These are phyloP conservation scores for Pardosa pseudoannulata DNA, from an alignment of 2,888 invertebrate genomes.

Conservation along the genomic window DNA sequence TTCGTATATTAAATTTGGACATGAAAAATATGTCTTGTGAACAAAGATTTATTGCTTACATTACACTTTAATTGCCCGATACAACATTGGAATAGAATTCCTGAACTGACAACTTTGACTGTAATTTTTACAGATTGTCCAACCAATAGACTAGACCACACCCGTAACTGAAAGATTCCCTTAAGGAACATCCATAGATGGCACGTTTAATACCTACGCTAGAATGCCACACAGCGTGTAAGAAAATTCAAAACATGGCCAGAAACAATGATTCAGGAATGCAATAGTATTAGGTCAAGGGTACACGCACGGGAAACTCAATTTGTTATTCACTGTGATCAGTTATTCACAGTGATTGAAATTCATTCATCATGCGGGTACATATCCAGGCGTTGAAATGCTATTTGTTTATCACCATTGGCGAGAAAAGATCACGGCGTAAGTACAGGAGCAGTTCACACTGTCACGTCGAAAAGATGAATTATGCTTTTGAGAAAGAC, in stretches of 20 bases:
- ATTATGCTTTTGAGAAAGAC: slow-evolving; percentile 42
- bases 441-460: slow-evolving; percentile 18
- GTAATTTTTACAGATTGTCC: neutral
- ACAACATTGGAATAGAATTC: neutral
- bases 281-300: slow-evolving; percentile 58
- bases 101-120: neutral
- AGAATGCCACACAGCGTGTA: neutral
- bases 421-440: slow-evolving; percentile 41
- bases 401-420: slow-evolving; percentile 61
- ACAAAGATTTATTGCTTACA: neutral
- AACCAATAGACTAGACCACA: neutral
- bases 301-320: slow-evolving; percentile 50
- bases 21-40: neutral
- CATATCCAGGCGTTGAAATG: slow-evolving; percentile 41
- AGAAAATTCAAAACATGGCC: neutral
- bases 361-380: slow-evolving; percentile 37
- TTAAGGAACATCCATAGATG: neutral
- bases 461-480: slow-evolving; percentile 58
- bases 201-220: neutral
- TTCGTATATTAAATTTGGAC: neutral
- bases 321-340: slow-evolving; percentile 56
- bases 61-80: neutral
- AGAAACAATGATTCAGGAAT: slow-evolving; percentile 1
- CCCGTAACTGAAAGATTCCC: neutral
- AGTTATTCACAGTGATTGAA: slow-evolving; percentile 34